Evolutionary conservation across 2,797 vertebrate species (phyloP).

Genomic region (Coilia nasus): DNA sequence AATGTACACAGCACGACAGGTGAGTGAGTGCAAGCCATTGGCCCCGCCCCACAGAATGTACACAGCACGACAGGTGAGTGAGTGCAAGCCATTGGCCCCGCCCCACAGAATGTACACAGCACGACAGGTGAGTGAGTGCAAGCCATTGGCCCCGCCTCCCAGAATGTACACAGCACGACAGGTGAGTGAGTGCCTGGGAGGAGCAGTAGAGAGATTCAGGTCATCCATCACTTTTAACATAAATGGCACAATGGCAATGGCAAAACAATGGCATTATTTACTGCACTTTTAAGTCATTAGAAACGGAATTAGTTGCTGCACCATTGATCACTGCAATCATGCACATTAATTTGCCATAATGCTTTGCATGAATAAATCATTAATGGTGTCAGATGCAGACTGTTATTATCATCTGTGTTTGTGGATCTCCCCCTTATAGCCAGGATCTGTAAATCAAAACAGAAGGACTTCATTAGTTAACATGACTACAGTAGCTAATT

Average conservation of each 20-base stretch:
- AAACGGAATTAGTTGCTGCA: not conserved
- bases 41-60: too few species aligned
- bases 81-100: too few species aligned
- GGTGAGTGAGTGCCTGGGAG: not conserved
- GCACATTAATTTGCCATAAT: not conserved
- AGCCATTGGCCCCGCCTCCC: too few species aligned
- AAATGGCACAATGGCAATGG: too few species aligned
- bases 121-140: too few species aligned
- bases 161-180: too few species aligned
- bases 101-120: too few species aligned
- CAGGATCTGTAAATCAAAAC: not conserved
- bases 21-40: too few species aligned
- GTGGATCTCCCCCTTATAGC: not conserved
- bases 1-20: too few species aligned
- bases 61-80: too few species aligned
- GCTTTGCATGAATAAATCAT: not conserved
- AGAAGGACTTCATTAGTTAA: not conserved
- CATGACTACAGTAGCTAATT: not conserved
- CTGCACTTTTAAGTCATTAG: too few species aligned
- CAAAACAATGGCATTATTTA: too few species aligned
- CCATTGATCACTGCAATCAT: not conserved
- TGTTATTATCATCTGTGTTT: not conserved
- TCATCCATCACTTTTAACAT: not conserved
- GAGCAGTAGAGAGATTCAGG: not conserved
- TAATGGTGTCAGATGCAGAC: not conserved